A percentile compares a stretch with the other conserved stretches of the same genome.
phyloP scores from a whole-genome alignment of 37 sponge, comb jelly and placozoan species.

The Ephydatia muelleri region DNA sequence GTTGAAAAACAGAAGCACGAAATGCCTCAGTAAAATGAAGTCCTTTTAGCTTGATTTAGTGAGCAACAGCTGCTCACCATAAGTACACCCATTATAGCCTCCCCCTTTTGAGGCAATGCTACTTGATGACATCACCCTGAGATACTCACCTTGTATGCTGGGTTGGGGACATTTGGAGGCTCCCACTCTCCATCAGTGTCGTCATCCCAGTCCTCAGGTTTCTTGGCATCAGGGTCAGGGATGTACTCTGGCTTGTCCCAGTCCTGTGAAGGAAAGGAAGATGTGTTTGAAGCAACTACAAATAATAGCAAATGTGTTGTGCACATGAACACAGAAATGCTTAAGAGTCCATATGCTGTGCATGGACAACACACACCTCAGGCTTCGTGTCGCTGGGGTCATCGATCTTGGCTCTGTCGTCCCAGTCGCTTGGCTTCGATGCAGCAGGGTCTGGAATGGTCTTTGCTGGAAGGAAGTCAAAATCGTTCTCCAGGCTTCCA shows the following conservation, averaged over 20 bases:
- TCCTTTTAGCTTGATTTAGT: no score
- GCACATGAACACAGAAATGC: not conserved
- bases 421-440: conserved; percentile 95
- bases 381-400: conserved; percentile 95
- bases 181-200: conserved; percentile 99
- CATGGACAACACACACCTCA: conserved; percentile 52
- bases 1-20: not conserved
- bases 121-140: not conserved
- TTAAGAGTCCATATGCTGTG: not conserved
- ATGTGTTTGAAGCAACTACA: not conserved
- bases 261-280: conserved; percentile 53
- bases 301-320: no score
- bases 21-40: not conserved
- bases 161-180: conserved; percentile 97
- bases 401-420: conserved; percentile 90
- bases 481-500: conserved; percentile 94
- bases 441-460: conserved; percentile 94
- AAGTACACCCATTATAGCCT: no score
- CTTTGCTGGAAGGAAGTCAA: conserved; percentile 95
- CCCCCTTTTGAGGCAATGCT: not conserved
- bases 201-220: conserved; percentile 99
- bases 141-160: conserved; percentile 85
- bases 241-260: conserved; percentile 97
- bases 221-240: conserved; percentile 94
- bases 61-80: no score